Base-by-base conservation (phyloP, 2,797 vertebrate species). In the Chromis chromis region DNA sequence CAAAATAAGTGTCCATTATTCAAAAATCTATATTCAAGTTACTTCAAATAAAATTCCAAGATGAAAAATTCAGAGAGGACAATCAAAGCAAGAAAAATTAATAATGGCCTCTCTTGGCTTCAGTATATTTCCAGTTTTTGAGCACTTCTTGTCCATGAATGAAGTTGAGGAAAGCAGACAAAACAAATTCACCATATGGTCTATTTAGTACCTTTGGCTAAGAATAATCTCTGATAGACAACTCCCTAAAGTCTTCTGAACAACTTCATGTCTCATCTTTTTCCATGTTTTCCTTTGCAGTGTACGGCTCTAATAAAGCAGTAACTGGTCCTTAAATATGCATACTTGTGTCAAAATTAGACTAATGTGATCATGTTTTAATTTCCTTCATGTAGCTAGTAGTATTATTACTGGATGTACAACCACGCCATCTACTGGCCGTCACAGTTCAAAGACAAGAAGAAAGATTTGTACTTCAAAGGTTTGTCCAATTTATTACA, bases 401-500 rank as follows among this genome's bases (percentile, higher is more conserved):
- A 10, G 8, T 16, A 3, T 42, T 55, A 6, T 74, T 66, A 27
- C 70, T 52, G n/a, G 7, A 63, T 68, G 65, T 67, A 13, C 76
- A 77, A 86, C 42, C 0, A 27, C 83, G 21, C 88, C 89, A 81
- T 58, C 90, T 91, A 76, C 74, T 88, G 89, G 84, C 33, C 62
- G 22, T 3, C 22, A 19, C 2, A 0, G 1, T 54, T 22, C 40
- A 70, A 36, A 54, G 53, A 53, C 31, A 58, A 67, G 59, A 39
- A 63, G 21, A 24, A 48, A 16, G 7, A 55, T 0, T 3, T 22
- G 60, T 77, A 81, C 36, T 70, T 88, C 74, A 92, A 93, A 94
- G 83, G 81, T 90, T 78, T 85, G 91, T 83, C 95, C 94, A 95
- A 95, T 96, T 95, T 95, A 95, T 94, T 96, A 81, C 79, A 94